Evolutionary conservation across 2,797 vertebrate species (phyloP).

Genomic region (Phyllotis vaccarum): DNA sequence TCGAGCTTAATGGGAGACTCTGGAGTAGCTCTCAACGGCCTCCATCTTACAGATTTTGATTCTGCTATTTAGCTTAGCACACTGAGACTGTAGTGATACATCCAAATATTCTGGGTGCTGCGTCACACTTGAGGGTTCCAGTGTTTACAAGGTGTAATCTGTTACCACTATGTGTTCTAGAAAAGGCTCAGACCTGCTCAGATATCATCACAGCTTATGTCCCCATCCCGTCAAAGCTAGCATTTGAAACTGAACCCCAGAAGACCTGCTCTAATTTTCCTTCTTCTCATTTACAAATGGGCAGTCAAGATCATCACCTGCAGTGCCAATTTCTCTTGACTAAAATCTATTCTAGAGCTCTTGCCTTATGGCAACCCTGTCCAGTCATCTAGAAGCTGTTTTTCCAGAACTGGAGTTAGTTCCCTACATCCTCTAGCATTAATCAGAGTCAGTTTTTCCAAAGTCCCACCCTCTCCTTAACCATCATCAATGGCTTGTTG

Average conservation of each 20-base stretch:
- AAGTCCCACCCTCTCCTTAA: neutral
- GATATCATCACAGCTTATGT: neutral
- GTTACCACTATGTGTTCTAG: neutral
- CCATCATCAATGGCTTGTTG: neutral
- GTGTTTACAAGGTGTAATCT: neutral
- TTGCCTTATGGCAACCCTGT: neutral
- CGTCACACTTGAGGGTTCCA: neutral
- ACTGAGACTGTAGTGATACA: constrained; percentile 6
- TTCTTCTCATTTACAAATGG: constrained; percentile 48
- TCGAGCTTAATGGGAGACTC: constrained; percentile 28
- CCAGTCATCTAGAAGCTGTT: neutral
- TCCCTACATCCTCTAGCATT: neutral
- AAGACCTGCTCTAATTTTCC: neutral
- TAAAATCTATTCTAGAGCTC: constrained; percentile 53
- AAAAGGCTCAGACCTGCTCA: constrained; percentile 21
- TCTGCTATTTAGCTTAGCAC: constrained; percentile 29
- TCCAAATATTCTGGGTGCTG: neutral
- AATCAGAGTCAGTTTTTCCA: neutral
- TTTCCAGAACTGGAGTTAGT: neutral
- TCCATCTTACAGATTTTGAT: constrained; percentile 48
- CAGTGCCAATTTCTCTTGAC: neutral
- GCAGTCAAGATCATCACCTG: constrained; percentile 49
- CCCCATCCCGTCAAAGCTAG: neutral
- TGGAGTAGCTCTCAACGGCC: neutral
- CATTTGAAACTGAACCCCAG: constrained; percentile 20